Conservation (phyloP, 2,888 invertebrate species). For the Serrognathus titanus region DNA sequence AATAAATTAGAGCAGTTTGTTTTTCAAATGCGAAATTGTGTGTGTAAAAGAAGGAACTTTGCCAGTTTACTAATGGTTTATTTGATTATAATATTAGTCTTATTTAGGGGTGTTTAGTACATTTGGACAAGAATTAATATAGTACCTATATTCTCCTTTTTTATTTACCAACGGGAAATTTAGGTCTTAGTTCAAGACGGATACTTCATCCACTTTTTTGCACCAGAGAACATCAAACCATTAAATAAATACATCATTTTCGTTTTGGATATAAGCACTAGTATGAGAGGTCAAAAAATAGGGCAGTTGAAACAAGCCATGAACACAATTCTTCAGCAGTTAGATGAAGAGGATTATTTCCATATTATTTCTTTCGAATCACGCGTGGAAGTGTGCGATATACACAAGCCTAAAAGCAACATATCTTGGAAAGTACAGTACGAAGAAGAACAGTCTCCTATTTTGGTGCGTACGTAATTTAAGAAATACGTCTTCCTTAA, state of each 20-base stretch:
- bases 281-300: conserved; percentile 68
- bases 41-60: too few relatives aligned
- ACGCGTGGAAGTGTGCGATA: conserved; percentile 52
- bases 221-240: conserved; percentile 58
- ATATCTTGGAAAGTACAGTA: background rate
- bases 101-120: too few relatives aligned
- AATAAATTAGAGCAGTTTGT: too few relatives aligned
- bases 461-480: background rate
- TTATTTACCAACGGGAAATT: conserved; percentile 4
- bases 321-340: conserved; percentile 62
- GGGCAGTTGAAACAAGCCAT: conserved; percentile 65
- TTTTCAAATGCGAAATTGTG: too few relatives aligned
- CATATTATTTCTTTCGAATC: conserved; percentile 65
- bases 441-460: background rate
- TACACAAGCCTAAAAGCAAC: conserved; percentile 26
- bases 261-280: conserved; percentile 71
- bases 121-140: too few relatives aligned
- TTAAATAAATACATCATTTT: conserved; percentile 68
- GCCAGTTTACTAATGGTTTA: too few relatives aligned
- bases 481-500: background rate
- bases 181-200: conserved; percentile 63
- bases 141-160: too few relatives aligned
- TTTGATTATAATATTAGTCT: too few relatives aligned
- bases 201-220: conserved; percentile 74
- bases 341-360: conserved; percentile 62